Evolutionary conservation across 2,888 invertebrate genomes (phyloP).

Genomic region (Drosophila atripex): DNA sequence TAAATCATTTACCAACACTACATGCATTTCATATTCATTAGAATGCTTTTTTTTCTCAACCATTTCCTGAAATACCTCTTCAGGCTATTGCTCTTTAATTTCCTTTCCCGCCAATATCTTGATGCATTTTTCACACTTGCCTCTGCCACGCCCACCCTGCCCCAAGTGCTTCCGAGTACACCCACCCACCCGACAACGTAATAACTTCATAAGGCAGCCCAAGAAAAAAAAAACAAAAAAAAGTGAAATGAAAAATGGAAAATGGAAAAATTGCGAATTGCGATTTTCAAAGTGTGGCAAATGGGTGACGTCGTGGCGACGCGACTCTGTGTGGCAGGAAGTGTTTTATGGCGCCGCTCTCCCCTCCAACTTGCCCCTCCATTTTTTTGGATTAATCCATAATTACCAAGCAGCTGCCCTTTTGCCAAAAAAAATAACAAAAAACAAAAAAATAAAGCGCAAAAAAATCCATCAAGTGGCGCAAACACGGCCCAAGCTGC

Average conservation of each 20-base stretch:
- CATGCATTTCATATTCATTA: too few relatives aligned
- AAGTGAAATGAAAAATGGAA: conserved; percentile 61
- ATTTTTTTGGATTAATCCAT: neutral
- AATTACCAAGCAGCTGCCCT: conserved; percentile 1
- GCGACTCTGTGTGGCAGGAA: conserved; percentile 18
- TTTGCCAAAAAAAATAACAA: neutral
- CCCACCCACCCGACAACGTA: conserved; percentile 53
- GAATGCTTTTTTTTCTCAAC: too few relatives aligned
- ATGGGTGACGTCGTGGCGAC: conserved; percentile 48
- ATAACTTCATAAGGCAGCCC: conserved; percentile 68
- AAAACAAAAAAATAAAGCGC: too few relatives aligned
- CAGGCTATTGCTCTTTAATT: neutral
- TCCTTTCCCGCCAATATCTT: neutral
- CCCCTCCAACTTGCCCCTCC: neutral
- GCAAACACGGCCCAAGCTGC: conserved; percentile 57
- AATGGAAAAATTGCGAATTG: conserved; percentile 26
- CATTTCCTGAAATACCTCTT: neutral
- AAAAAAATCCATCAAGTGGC: conserved; percentile 3
- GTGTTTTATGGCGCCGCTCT: neutral
- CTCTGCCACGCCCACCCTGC: conserved; percentile 48
- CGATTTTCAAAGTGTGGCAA: conserved; percentile 40
- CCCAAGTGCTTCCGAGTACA: conserved; percentile 64
- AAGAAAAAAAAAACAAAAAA: conserved; percentile 8
- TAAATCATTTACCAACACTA: too few relatives aligned
- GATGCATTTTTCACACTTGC: conserved; percentile 71